phyloP scores from a whole-genome alignment of 2,797 vertebrate genomes.

The Macroramphosus scolopax region DNA sequence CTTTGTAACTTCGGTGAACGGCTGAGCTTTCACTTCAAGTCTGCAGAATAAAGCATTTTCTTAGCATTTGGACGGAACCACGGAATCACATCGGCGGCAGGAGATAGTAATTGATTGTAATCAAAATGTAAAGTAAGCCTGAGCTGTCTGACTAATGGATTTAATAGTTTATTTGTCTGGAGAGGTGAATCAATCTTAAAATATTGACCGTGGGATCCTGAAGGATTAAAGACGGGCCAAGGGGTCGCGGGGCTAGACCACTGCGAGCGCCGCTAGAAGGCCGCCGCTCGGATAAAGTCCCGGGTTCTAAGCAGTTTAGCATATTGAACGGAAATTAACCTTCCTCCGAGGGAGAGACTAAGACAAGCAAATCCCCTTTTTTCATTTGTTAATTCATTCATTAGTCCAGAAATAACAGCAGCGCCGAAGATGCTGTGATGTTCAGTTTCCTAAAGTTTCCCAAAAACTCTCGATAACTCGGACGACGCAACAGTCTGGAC shows the following conservation, averaged over 20 bases:
- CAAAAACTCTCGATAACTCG: no score
- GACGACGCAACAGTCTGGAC: no score
- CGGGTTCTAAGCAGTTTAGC: slow-evolving; percentile 65
- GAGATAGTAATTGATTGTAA: slow-evolving; percentile 73
- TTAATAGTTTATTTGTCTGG: slow-evolving; percentile 78
- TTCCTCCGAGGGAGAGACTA: slow-evolving; percentile 48
- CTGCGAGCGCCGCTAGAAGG: slow-evolving; percentile 39
- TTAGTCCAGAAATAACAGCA: slow-evolving; percentile 45
- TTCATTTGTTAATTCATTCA: slow-evolving; percentile 69
- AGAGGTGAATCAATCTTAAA: slow-evolving; percentile 78
- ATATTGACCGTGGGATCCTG: slow-evolving; percentile 72
- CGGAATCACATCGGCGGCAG: slow-evolving; percentile 32
- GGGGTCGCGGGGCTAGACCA: slow-evolving; percentile 49
- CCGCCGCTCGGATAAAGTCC: slow-evolving; percentile 53
- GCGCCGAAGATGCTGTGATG: not conserved
- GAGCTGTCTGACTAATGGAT: slow-evolving; percentile 72
- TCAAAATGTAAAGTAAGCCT: slow-evolving; percentile 77
- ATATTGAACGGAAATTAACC: slow-evolving; percentile 76
- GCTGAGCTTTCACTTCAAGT: not conserved
- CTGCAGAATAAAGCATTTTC: slow-evolving; percentile 24
- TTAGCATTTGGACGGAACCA: slow-evolving; percentile 53
- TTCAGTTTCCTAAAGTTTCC: slow-evolving; percentile 37
- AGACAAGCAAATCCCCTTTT: slow-evolving; percentile 68
- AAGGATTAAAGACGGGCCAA: slow-evolving; percentile 67
- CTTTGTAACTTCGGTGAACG: slow-evolving; percentile 24